Evolutionary conservation across 2,888 invertebrate genomes (phyloP).

Genomic region (Uropetala carovei): DNA sequence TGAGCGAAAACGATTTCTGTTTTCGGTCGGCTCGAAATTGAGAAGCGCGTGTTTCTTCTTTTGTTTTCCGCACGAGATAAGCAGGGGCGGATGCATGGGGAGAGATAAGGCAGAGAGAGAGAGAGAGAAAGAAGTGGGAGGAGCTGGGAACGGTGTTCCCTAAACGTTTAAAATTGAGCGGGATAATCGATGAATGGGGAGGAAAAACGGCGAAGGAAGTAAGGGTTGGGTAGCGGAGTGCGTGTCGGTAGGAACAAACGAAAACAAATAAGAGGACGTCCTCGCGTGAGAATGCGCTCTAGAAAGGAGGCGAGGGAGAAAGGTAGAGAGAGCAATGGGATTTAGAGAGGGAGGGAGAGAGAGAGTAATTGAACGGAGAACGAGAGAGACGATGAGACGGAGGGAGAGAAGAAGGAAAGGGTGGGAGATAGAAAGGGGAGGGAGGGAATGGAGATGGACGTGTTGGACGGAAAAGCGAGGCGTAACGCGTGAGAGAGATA

Average conservation of each 20-base stretch:
- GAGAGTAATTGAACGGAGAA: too few relatives aligned
- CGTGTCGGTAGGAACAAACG: background rate
- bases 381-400: background rate
- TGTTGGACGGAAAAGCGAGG: too few relatives aligned
- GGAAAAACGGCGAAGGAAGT: background rate
- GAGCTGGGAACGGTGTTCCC: slow-evolving; percentile 44
- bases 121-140: background rate
- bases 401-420: background rate
- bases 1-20: background rate
- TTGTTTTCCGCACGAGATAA: background rate
- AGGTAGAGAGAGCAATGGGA: background rate
- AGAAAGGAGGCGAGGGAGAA: background rate
- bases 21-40: background rate
- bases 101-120: background rate
- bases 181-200: slow-evolving; percentile 1
- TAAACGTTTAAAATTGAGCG: slow-evolving; percentile 9
- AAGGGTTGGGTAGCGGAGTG: background rate
- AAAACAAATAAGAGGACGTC: background rate
- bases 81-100: background rate
- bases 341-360: background rate
- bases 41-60: background rate
- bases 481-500: too few relatives aligned
- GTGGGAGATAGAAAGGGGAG: background rate
- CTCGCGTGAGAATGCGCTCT: background rate
- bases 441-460: too few relatives aligned